These are phyloP conservation scores for Pocillopora grandis DNA, from an alignment of 92 coral and sea anemone species.

Conservation along the genomic window DNA sequence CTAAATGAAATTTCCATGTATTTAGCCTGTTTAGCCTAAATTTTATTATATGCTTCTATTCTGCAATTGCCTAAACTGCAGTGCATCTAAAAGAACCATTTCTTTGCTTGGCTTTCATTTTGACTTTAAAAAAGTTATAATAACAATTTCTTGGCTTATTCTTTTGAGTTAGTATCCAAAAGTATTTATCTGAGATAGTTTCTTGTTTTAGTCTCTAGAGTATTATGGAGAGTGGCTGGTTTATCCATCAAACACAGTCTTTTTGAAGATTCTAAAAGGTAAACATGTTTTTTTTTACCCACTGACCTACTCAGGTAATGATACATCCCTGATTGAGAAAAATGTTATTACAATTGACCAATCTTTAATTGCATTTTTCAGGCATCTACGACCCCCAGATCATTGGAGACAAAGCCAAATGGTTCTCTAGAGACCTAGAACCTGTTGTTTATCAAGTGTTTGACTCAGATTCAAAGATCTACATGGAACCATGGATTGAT, in stretches of 20 bases:
- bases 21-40: too few species aligned
- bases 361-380: background rate
- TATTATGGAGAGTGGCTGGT: conserved; percentile 95
- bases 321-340: too few species aligned
- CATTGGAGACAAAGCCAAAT: conserved; percentile 91
- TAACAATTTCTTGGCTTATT: too few species aligned
- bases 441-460: conserved; percentile 80
- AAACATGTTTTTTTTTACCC: background rate
- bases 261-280: conserved; percentile 89
- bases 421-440: conserved; percentile 81
- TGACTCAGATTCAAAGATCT: conserved; percentile 84
- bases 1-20: too few species aligned
- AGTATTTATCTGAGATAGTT: background rate
- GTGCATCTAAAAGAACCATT: too few species aligned
- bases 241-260: conserved; percentile 89
- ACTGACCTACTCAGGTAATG: too few species aligned
- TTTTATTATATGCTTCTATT: too few species aligned
- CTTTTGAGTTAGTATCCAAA: too few species aligned
- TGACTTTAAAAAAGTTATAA: too few species aligned
- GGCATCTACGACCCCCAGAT: conserved; percentile 89
- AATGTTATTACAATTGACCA: too few species aligned
- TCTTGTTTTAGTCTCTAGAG: conserved; percentile 74
- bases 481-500: conserved; percentile 87
- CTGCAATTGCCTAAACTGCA: too few species aligned
- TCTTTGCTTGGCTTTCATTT: too few species aligned